Evolutionary conservation across 1,140 invertebrate species (phyloP), one percentile per base, ranked within the genome.

Genomic region (Wiebesia pumilae): DNA sequence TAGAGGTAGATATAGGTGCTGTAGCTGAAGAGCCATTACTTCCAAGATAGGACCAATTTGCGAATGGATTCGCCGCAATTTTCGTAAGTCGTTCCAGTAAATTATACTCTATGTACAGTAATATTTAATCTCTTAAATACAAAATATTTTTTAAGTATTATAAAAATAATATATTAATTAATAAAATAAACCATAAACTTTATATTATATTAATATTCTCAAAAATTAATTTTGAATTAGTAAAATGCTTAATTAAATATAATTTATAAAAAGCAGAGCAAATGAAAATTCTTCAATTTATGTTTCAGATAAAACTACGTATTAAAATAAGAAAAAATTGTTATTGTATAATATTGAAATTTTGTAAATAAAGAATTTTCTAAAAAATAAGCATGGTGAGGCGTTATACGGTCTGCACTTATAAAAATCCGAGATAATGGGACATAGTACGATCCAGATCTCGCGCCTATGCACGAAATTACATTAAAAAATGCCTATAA

Each of bases 61-160:
- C 95, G 90, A 97, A 97, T 0, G 97, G 97, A 94, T 97, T 97
- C 0, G 95, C 93, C 0, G 96, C 95, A 54, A 97, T 96, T 91
- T 96, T 95, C 81, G 95, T 93, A 21, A 96, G 90, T 12, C 95
- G 94, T 51, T 95, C 93, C 0, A 96, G 91, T 54, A 96, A 93
- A 67, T 85, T 91, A 19, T 92, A 93, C 30, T 89, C 93, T 93
- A 71, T 75, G 24, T n/a, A 12, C 12, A 43, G 7, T 9, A 75
- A 43, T 14, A 75, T 75, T 75, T 38, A 9, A 75, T 9, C 0
- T 3, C n/a, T 75, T 24, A 43, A 7, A 73, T 73, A 73, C 9
- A 75, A 43, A 75, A 75, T 43, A n/a, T 75, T 43, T 2, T n/a
- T 4, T 35, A 43, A 75, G 2, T 12, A 43, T 75, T 75, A 27